Evolutionary conservation across 2,888 invertebrate genomes (phyloP), one percentile per base, ranked within the genome.

Genomic region (Mythimna albipuncta): DNA sequence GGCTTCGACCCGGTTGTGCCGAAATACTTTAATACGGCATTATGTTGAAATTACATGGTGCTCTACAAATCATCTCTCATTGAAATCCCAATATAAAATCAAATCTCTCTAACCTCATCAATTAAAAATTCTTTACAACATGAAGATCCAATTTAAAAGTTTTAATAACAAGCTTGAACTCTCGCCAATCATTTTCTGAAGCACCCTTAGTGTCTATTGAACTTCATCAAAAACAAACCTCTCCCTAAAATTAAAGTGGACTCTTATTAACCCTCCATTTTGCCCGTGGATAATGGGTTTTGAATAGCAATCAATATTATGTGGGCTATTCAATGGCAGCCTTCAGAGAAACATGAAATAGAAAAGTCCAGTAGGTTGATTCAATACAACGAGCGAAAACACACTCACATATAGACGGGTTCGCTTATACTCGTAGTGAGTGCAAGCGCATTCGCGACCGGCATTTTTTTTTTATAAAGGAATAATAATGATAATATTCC

Each of bases 241-340:
- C 21, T 57, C 19, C 16, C 44, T 47, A 47, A 68, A 55, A 44
- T 47, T 61, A 35, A 79, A 83, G 66, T 52, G 44, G 64, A 10
- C 7, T 61, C 57, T 69, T 69, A 73, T 73, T 67, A 79, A 62
- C 65, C 54, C 64, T 78, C 21, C n/a, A 65, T 58, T 77, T 77
- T 38, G 50, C 19, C 10, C 7, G 38, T 47, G 35, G 52, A 47
- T 57, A 77, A 59, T 63, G 19, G 47, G 62, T 26, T 70, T 70
- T 65, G 62, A 79, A 68, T 69, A 69, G 61, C 26, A 68, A 70
- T 68, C 64, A 62, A 72, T 65, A 61, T 65, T 32, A 50, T 38
- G 16, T 21, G n/a, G 16, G 9, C n/a, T 26, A 57, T 61, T 68
- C 57, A 16, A 38, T 44, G 44, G 11, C 21, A 35, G 10, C n/a